These are phyloP conservation scores for Cerceris ruficornis DNA, from an alignment of 2,888 invertebrate genomes.

Conservation along the genomic window DNA sequence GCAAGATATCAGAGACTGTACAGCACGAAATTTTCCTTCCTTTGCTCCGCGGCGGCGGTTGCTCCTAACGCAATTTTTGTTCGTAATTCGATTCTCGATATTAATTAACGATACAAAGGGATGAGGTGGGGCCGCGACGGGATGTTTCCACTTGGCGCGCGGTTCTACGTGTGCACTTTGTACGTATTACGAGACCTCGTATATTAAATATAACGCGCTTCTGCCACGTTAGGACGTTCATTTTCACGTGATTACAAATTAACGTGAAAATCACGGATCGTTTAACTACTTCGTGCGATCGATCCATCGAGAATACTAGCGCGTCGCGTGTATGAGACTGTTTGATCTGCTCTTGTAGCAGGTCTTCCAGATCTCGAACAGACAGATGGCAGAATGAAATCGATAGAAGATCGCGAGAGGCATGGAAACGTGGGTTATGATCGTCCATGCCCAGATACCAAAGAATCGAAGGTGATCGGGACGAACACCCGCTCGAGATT, in stretches of 20 bases:
- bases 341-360: conserved; percentile 89
- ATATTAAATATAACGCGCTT: too few species aligned
- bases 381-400: conserved; percentile 95
- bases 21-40: not conserved
- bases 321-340: conserved; percentile 29
- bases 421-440: conserved; percentile 94
- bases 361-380: conserved; percentile 96
- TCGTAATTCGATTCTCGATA: too few species aligned
- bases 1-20: not conserved
- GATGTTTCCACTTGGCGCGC: too few species aligned
- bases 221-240: too few species aligned
- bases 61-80: not conserved
- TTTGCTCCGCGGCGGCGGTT: not conserved
- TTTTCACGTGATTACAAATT: too few species aligned
- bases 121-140: too few species aligned
- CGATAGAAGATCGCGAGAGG: conserved; percentile 94
- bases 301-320: conserved; percentile 8
- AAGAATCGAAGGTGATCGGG: conserved; percentile 92
- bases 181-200: too few species aligned
- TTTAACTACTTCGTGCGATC: not conserved
- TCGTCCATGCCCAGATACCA: conserved; percentile 95
- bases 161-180: too few species aligned
- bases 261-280: not conserved
- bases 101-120: too few species aligned
- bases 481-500: conserved; percentile 91